Conservation (phyloP, 35 echinoderm and acorn worm genomes). For the Ophioderma brevispina region DNA sequence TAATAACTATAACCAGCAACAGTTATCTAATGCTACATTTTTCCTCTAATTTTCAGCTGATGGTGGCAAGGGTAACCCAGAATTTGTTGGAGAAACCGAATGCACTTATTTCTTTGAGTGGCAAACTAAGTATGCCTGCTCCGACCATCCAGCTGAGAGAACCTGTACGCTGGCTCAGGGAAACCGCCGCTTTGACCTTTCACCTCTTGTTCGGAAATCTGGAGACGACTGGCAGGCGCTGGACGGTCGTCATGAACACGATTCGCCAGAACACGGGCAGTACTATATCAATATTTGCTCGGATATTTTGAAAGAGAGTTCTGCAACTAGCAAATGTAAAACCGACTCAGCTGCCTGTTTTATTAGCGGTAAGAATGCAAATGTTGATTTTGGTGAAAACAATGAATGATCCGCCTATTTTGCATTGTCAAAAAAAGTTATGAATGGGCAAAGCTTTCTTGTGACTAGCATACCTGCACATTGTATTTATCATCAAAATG, state of each 20-base stretch:
- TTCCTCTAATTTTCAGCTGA: neutral
- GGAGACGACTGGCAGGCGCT: constrained; percentile 88
- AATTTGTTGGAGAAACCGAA: constrained; percentile 71
- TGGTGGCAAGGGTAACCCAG: constrained; percentile 65
- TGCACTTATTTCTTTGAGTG: constrained; percentile 98
- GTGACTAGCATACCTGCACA: too few relatives aligned
- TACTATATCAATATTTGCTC: constrained; percentile 94
- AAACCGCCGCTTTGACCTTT: constrained; percentile 74
- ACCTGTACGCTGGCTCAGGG: constrained; percentile 61
- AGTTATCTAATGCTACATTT: neutral
- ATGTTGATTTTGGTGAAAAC: too few relatives aligned
- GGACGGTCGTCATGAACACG: constrained; percentile 58
- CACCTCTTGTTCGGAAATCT: constrained; percentile 52
- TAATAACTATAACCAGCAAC: neutral
- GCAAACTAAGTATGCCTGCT: constrained; percentile 84
- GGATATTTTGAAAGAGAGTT: constrained; percentile 46
- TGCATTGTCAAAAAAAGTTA: too few relatives aligned
- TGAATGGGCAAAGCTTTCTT: too few relatives aligned
- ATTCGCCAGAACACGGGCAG: neutral
- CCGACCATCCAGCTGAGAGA: constrained; percentile 46
- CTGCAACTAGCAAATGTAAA: constrained; percentile 37
- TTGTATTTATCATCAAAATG: too few relatives aligned
- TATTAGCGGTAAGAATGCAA: constrained; percentile 33
- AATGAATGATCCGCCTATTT: too few relatives aligned
- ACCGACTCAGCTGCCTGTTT: constrained; percentile 65